Base-by-base conservation (phyloP, 2,113 vertebrate species). In the Monarcha castaneiventris region DNA sequence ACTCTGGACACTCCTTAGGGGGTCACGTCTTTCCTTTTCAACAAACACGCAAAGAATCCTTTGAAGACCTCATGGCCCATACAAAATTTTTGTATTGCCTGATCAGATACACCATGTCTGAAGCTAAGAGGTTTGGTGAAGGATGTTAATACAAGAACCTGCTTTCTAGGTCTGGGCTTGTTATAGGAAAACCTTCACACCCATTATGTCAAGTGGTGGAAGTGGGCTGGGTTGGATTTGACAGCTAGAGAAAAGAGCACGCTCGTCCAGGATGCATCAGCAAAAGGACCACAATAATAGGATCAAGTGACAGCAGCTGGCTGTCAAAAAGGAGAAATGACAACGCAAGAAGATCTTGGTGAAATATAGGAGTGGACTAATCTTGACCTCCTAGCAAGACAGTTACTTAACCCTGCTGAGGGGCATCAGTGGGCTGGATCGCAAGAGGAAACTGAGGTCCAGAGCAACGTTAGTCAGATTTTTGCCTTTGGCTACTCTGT, bases 281-380 rank as follows among this genome's bases (percentile, higher is more conserved):
- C 25, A 74, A 71, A 93, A 90, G 46, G 19, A 61, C 66, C 52
- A 81, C 13, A 29, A 14, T 32, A 67, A 67, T 20, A 30, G 3
- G 27, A 43, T 29, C 76, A 87, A 86, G 61, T 39, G 72, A 69
- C 86, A 90, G 69, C 59, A 92, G 59, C 63, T 88, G 79, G 46
- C 85, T 93, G 90, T 79, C 87, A 85, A 55, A 91, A 87, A 54
- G 21, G 48, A 84, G 68, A 92, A 88, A 63, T 86, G 55, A 88
- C 83, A 94, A 59, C 4, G 2, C 39, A n/a, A 27, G 46, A 71
- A 67, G 7, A 37, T 77, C 59, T 67, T 44, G 13, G 27, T 92
- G 88, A 96, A 84, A 94, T 84, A 92, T 8, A 62, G 23, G 35
- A 84, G 51, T 59, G 64, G 84, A 67, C 55, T 96, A 33, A 77